Evolutionary conservation across 2,797 vertebrate genomes (phyloP).

Genomic region (Falco berigora): DNA sequence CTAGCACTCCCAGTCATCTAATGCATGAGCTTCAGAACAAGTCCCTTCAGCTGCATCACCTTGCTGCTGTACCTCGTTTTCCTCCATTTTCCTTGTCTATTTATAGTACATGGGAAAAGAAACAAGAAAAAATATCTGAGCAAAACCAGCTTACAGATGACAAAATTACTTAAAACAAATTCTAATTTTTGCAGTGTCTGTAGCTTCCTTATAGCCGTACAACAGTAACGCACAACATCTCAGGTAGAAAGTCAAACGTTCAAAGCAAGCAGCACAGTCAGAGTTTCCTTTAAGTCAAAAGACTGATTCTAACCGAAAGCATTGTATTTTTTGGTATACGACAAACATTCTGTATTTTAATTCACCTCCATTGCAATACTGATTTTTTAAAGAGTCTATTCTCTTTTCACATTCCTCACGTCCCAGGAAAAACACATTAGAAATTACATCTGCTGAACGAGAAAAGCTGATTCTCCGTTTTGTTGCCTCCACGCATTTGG

Average conservation of each 20-base stretch:
- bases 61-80: background rate
- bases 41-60: background rate
- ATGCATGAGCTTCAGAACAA: slow-evolving; percentile 30
- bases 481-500: background rate
- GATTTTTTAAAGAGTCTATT: background rate
- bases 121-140: background rate
- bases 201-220: background rate
- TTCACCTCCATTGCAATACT: background rate
- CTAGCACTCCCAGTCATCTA: background rate
- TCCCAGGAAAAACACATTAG: background rate
- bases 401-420: background rate
- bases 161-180: background rate
- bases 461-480: background rate
- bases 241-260: background rate
- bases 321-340: background rate
- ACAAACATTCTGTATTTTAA: background rate
- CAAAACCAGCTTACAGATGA: background rate
- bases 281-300: background rate
- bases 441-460: background rate
- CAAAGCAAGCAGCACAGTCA: background rate
- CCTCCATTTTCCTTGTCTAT: background rate
- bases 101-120: background rate
- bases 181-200: background rate
- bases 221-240: background rate
- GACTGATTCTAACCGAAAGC: accelerated